Conservation (phyloP, 2,888 invertebrate species). For the Cryptophagus acutangulus region DNA sequence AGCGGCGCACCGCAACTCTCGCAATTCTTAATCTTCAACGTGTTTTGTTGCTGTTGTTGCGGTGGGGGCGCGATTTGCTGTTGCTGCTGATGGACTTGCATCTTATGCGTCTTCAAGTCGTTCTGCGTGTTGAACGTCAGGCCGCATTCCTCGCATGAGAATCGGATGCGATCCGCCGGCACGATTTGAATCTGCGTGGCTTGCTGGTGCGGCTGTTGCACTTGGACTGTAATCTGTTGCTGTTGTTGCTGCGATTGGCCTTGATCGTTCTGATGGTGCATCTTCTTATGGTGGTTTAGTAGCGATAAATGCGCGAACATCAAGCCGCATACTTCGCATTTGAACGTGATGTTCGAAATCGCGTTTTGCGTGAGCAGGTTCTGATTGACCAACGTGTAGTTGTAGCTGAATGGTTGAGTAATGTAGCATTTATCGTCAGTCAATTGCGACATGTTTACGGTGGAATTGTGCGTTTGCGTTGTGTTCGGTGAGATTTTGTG, state of each 20-base stretch:
- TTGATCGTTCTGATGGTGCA: conserved; percentile 63
- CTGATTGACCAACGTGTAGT: conserved; percentile 77
- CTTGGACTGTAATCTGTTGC: conserved; percentile 43
- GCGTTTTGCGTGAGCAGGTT: conserved; percentile 77
- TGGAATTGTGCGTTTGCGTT: conserved; percentile 43
- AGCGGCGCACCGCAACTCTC: conserved; percentile 46
- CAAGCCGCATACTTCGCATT: conserved; percentile 81
- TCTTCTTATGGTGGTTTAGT: conserved; percentile 81
- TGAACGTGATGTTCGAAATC: conserved; percentile 78
- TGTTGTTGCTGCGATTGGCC: conserved; percentile 45
- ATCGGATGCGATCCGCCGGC: conserved; percentile 51
- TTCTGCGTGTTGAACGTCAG: conserved; percentile 44
- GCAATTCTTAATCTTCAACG: conserved; percentile 47
- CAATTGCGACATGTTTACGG: conserved; percentile 67
- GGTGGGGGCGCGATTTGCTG: conserved; percentile 25
- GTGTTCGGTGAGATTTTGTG: conserved; percentile 54
- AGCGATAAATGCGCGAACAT: conserved; percentile 79
- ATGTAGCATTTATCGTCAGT: conserved; percentile 70
- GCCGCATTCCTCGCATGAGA: conserved; percentile 48
- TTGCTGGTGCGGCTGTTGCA: conserved; percentile 43
- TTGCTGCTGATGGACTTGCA: conserved; percentile 47
- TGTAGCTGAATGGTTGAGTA: conserved; percentile 71
- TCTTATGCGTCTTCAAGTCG: conserved; percentile 48
- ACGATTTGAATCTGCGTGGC: conserved; percentile 57
- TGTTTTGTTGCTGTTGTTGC: conserved; percentile 39